Percentiles rank a stretch among this genome's conserved stretches.
phyloP scores from a whole-genome alignment of 1,140 invertebrate species.

The Antheraea pernyi region DNA sequence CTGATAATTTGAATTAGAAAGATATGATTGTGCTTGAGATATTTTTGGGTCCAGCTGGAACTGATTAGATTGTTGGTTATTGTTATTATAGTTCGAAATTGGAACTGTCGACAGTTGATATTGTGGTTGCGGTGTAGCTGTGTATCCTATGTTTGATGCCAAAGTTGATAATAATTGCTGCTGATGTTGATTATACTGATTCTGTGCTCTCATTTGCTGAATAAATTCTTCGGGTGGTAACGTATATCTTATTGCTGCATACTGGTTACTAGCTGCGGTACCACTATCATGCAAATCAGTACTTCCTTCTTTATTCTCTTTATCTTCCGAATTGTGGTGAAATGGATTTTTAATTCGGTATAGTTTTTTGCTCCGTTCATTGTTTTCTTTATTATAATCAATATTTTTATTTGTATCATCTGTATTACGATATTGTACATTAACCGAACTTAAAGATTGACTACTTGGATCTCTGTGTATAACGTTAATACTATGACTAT shows the following conservation, averaged over 20 bases:
- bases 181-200: slow-evolving; percentile 52
- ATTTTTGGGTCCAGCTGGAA: slow-evolving; percentile 54
- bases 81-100: slow-evolving; percentile 47
- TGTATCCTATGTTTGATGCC: slow-evolving; percentile 50
- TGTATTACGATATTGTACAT: slow-evolving; percentile 52
- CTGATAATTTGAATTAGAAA: slow-evolving; percentile 55
- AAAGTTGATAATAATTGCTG: slow-evolving; percentile 54
- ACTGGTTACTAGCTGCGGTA: slow-evolving; percentile 71
- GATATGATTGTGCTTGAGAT: slow-evolving; percentile 44
- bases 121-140: slow-evolving; percentile 64
- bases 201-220: slow-evolving; percentile 64
- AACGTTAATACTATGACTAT: slow-evolving; percentile 53
- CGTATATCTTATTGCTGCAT: slow-evolving; percentile 69
- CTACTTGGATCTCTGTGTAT: slow-evolving; percentile 54
- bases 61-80: slow-evolving; percentile 52
- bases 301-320: slow-evolving; percentile 37
- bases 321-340: slow-evolving; percentile 47
- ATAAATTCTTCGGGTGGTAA: slow-evolving; percentile 74
- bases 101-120: slow-evolving; percentile 61
- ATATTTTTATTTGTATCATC: slow-evolving; percentile 47
- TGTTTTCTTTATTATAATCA: slow-evolving; percentile 49
- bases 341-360: slow-evolving; percentile 73
- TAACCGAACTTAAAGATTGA: slow-evolving; percentile 55
- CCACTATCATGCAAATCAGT: slow-evolving; percentile 53
- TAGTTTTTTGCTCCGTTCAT: slow-evolving; percentile 52